Evolutionary conservation across 2,113 vertebrate species (phyloP).

Genomic region (Erythrolamprus reginae): DNA sequence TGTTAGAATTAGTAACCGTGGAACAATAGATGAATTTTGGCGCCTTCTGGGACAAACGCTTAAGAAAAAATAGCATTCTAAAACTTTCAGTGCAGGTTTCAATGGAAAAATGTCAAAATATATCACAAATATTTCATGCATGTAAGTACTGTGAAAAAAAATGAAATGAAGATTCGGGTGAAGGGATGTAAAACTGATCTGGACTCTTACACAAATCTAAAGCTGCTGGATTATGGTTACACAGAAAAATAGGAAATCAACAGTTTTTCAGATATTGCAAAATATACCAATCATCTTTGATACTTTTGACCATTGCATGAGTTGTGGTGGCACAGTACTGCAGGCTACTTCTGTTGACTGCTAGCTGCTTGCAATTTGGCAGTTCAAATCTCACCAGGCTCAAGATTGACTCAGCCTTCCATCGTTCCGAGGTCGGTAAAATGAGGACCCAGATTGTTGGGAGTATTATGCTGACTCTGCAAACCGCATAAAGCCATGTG

Average conservation of each 20-base stretch:
- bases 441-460: too few relatives aligned
- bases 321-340: too few relatives aligned
- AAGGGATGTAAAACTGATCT: not conserved
- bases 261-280: not conserved
- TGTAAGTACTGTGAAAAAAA: not conserved
- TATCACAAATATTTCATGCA: not conserved
- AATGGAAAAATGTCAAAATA: not conserved
- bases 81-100: not conserved
- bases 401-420: too few relatives aligned
- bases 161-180: not conserved
- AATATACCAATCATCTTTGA: not conserved
- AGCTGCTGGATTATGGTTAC: not conserved
- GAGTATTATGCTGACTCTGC: too few relatives aligned
- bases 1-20: not conserved
- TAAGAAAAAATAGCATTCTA: not conserved
- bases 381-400: too few relatives aligned
- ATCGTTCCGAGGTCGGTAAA: too few relatives aligned
- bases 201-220: not conserved
- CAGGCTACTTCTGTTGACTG: too few relatives aligned
- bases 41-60: not conserved
- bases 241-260: not conserved
- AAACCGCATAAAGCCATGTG: too few relatives aligned
- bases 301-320: not conserved
- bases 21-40: not conserved
- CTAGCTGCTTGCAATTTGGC: too few relatives aligned